Percentiles rank a stretch among this genome's conserved stretches.
Conservation (phyloP, 1,140 invertebrate genomes). For the Lutraria rhynchaena region DNA sequence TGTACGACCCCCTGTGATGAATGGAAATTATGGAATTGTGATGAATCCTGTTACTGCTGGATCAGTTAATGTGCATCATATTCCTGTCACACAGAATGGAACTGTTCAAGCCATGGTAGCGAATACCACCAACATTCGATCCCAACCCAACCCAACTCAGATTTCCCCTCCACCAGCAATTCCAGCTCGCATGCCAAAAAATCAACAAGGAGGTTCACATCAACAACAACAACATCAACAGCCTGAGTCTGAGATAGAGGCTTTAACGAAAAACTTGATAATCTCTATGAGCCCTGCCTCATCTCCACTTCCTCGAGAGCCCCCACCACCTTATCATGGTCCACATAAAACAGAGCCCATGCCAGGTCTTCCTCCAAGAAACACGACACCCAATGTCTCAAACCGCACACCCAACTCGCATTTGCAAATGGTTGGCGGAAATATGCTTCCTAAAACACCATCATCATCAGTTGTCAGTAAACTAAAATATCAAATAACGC, state of each 20-base stretch:
- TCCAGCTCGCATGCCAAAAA: conserved; percentile 79
- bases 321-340: conserved; percentile 81
- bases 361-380: conserved; percentile 68
- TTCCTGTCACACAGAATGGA: conserved; percentile 36
- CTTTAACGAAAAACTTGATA: conserved; percentile 80
- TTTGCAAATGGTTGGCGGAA: conserved; percentile 2
- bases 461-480: conserved; percentile 85
- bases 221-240: conserved; percentile 90
- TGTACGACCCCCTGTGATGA: conserved; percentile 22
- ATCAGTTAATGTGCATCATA: conserved; percentile 26
- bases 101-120: conserved; percentile 52
- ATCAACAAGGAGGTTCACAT: conserved; percentile 85
- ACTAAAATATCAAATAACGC: conserved; percentile 92
- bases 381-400: background rate
- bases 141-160: conserved; percentile 13
- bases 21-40: conserved; percentile 6
- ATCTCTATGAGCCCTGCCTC: conserved; percentile 64
- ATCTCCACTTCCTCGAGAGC: conserved; percentile 63
- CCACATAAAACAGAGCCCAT: conserved; percentile 79
- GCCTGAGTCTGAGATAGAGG: conserved; percentile 82
- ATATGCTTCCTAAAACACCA: conserved; percentile 60
- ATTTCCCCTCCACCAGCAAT: conserved; percentile 69
- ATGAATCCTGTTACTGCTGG: conserved; percentile 26
- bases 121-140: conserved; percentile 26
- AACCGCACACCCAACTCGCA: background rate